These are phyloP conservation scores for Bombycilla garrulus DNA, from an alignment of 2,113 vertebrate genomes.

Conservation along the genomic window DNA sequence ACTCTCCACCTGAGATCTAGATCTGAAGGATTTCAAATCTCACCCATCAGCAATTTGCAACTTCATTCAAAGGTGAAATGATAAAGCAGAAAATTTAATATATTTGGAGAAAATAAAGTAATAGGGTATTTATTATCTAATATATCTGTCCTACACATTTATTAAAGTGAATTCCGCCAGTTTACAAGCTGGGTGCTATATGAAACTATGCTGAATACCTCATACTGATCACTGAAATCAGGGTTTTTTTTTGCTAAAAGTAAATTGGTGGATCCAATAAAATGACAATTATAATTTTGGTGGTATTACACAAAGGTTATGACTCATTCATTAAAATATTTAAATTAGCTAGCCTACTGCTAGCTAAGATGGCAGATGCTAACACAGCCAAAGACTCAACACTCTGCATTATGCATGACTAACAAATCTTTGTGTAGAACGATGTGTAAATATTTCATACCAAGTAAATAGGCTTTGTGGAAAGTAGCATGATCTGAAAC, in stretches of 20 bases:
- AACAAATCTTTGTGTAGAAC: background rate
- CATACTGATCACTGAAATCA: background rate
- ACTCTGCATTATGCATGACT: background rate
- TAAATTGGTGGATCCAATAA: background rate
- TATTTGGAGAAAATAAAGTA: background rate
- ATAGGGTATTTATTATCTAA: background rate
- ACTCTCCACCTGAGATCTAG: background rate
- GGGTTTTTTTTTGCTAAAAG: background rate
- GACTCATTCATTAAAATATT: conserved; percentile 47
- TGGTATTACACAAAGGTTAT: conserved; percentile 4
- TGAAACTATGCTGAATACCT: background rate
- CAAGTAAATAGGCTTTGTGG: background rate
- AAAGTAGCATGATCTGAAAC: background rate
- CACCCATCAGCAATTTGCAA: background rate
- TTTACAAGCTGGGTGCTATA: background rate
- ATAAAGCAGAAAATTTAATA: background rate
- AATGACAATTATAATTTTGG: background rate
- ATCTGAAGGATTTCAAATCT: background rate
- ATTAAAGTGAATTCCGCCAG: background rate
- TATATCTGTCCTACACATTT: background rate
- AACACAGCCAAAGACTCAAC: background rate
- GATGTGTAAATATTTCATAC: background rate
- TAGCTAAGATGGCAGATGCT: conserved; percentile 28
- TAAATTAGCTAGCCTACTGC: conserved; percentile 15
- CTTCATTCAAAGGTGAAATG: background rate